These are phyloP conservation scores for Grammomys surdaster DNA, from an alignment of 2,113 vertebrate genomes.

Conservation along the genomic window DNA sequence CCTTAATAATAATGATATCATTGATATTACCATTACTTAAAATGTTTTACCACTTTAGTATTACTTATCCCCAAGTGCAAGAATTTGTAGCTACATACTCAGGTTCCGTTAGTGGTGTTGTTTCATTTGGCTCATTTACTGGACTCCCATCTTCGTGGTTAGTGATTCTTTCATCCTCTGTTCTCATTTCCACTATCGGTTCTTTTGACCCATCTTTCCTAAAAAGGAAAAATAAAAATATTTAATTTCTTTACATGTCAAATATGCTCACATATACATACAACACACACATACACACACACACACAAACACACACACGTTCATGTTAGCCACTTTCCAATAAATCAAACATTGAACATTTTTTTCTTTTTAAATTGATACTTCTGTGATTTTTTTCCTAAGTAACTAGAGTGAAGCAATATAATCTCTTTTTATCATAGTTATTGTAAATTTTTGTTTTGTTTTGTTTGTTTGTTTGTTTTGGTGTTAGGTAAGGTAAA, in stretches of 20 bases:
- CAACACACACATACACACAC: not conserved
- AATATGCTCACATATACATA: not conserved
- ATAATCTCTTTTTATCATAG: not conserved
- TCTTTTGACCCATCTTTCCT: slow-evolving; percentile 95
- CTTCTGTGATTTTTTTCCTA: not conserved
- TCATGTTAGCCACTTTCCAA: not conserved
- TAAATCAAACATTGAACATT: not conserved
- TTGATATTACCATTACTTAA: slow-evolving; percentile 73
- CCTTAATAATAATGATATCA: slow-evolving; percentile 23
- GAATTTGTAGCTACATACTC: slow-evolving; percentile 87
- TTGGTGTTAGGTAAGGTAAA: not conserved
- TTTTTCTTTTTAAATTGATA: not conserved
- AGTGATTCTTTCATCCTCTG: slow-evolving; percentile 93
- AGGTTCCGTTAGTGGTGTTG: slow-evolving; percentile 93
- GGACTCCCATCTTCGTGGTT: slow-evolving; percentile 92
- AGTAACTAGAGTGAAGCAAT: not conserved
- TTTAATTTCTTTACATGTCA: not conserved
- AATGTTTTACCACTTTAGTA: not conserved
- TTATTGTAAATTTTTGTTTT: not conserved
- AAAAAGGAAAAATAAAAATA: slow-evolving; percentile 77
- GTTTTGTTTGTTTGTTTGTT: too few relatives aligned
- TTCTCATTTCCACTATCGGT: slow-evolving; percentile 94
- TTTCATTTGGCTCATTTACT: slow-evolving; percentile 94
- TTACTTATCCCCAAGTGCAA: not conserved
- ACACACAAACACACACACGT: not conserved